Evolutionary conservation across 2,888 invertebrate species (phyloP).

Genomic region (Pammene aurita): DNA sequence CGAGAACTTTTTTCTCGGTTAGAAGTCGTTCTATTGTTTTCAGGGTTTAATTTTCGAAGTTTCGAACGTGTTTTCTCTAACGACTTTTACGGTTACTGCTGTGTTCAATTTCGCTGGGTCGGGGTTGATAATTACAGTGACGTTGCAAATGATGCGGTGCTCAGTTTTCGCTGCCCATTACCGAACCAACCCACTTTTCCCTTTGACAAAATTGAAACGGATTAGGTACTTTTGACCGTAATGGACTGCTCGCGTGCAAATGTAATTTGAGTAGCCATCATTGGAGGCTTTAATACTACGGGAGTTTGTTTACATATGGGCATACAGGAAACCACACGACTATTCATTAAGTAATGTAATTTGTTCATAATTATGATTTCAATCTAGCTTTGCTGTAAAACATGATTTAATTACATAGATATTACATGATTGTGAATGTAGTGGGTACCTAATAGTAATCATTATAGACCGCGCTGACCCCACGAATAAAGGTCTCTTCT

Average conservation of each 20-base stretch:
- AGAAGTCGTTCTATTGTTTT: conserved; percentile 57
- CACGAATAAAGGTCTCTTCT: background rate
- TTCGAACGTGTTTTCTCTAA: conserved; percentile 57
- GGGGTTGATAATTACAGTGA: conserved; percentile 62
- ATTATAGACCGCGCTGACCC: background rate
- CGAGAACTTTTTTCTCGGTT: conserved; percentile 50
- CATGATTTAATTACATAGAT: background rate
- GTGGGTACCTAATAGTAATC: background rate
- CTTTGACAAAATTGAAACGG: conserved; percentile 67
- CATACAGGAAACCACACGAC: background rate
- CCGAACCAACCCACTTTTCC: conserved; percentile 58
- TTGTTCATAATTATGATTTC: conserved; percentile 1
- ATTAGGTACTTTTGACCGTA: conserved; percentile 58
- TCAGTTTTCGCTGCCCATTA: conserved; percentile 52
- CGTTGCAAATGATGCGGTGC: conserved; percentile 55
- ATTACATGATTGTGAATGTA: background rate
- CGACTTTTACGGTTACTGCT: conserved; percentile 63
- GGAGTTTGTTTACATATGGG: conserved; percentile 1
- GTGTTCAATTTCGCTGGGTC: conserved; percentile 66
- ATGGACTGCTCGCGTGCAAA: conserved; percentile 68
- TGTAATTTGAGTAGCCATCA: conserved; percentile 58
- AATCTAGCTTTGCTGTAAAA: background rate
- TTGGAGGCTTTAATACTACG: conserved; percentile 9
- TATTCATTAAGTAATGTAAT: conserved; percentile 4
- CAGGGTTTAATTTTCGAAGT: conserved; percentile 61